Conservation (phyloP, 2,888 invertebrate genomes). For the Achlya flavicornis region DNA sequence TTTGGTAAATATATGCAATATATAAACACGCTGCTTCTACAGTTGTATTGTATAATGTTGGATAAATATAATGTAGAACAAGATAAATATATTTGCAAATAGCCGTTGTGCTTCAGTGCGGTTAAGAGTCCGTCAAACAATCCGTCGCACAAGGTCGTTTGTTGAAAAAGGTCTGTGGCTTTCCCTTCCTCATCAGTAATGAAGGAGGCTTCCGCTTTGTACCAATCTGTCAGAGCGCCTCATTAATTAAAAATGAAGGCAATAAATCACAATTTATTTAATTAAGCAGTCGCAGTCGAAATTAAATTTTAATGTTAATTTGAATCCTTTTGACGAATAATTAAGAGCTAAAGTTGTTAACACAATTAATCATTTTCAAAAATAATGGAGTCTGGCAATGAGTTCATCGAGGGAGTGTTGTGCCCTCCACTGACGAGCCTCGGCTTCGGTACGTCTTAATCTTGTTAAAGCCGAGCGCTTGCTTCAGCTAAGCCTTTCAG, state of each 20-base stretch:
- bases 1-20: no score
- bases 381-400: background rate
- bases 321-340: conserved; percentile 7
- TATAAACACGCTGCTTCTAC: no score
- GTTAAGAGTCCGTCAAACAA: background rate
- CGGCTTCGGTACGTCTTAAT: background rate
- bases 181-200: background rate
- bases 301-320: background rate
- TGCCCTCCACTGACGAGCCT: background rate
- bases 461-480: background rate
- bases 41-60: no score
- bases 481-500: background rate
- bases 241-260: background rate
- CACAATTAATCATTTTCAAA: conserved; percentile 4
- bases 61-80: no score
- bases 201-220: background rate
- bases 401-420: background rate
- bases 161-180: background rate
- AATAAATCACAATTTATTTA: conserved; percentile 2
- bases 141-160: background rate
- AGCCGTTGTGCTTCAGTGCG: background rate
- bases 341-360: conserved; percentile 2
- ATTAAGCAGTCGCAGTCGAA: background rate
- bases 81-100: background rate
- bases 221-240: background rate